Conservation (phyloP, 2,113 vertebrate genomes). For the Scortum barcoo region DNA sequence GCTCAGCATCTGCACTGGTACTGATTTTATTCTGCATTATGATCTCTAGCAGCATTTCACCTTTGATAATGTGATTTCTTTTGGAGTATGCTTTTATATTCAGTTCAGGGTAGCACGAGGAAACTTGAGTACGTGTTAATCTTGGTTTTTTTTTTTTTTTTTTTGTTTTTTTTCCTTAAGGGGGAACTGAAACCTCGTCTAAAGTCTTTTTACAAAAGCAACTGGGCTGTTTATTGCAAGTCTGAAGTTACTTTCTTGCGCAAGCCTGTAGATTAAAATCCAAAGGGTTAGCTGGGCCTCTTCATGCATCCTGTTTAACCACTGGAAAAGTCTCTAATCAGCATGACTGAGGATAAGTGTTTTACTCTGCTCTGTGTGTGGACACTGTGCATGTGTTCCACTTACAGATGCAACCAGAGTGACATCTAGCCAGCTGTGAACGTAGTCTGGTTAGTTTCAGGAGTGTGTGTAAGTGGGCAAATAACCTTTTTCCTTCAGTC, state of each 20-base stretch:
- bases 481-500: neutral
- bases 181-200: neutral
- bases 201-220: too few species aligned
- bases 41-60: slow-evolving; percentile 13
- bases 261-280: neutral
- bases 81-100: neutral
- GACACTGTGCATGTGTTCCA: neutral
- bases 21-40: slow-evolving; percentile 33
- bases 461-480: slow-evolving; percentile 9
- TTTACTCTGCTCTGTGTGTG: neutral
- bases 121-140: neutral
- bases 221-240: neutral
- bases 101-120: neutral
- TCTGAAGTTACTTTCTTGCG: neutral
- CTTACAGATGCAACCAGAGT: neutral
- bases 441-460: neutral
- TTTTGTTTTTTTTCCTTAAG: neutral
- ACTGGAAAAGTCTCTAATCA: neutral
- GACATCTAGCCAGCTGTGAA: slow-evolving; percentile 14
- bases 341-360: slow-evolving; percentile 33
- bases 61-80: neutral
- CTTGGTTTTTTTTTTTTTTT: too few species aligned
- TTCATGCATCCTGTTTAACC: slow-evolving; percentile 19
- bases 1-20: slow-evolving; percentile 18
- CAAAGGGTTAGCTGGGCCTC: neutral